Evolutionary conservation across 1,140 invertebrate genomes (phyloP), one percentile per base, ranked within the genome.

Genomic region (Macrobrachium nipponense): DNA sequence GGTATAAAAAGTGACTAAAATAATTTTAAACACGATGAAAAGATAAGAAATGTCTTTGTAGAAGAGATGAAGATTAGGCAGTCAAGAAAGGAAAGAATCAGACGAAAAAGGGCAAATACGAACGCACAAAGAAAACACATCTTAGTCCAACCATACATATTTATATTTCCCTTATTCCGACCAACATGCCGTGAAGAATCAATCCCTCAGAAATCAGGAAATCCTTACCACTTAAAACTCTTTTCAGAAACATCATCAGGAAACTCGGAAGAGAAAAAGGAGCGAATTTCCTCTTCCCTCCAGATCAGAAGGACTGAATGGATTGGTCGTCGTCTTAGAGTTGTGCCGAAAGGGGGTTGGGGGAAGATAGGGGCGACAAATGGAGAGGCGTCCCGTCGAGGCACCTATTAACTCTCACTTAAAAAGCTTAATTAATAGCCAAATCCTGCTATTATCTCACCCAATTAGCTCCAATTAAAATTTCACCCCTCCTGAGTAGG

Each of bases 371-470:
- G 8, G 58, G 20, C 17, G 10, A 18, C 27, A 15, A 36, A 64
- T 27, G 60, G 14, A 36, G 43, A 44, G 23, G 36, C 15, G 17
- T 44, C 17, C 17, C 11, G 11, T 51, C 43, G 43, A 58, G 44
- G n/a, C 59, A 58, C 73, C 80, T 70, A 70, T 81, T 81, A 81
- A 70, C 80, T 81, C 80, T 59, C 17, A 8, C 73, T 76, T 76
- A 76, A 76, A 81, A 78, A 81, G 43, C 80, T 80, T 80, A 81
- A 81, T 81, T 72, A 81, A 81, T 81, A 81, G 80, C 66, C 68
- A 72, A 68, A 80, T 81, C 80, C 68, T 62, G 6, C 80, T 66
- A 72, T 81, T 81, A 81, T 81, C 80, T 81, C 80, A 80, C 80
- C 80, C 80, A 81, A 81, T 81, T 81, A 81, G 44, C 64, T 68